Evolutionary conservation across 2,797 vertebrate genomes (phyloP).

Genomic region (Melanotaenia maccullochi): DNA sequence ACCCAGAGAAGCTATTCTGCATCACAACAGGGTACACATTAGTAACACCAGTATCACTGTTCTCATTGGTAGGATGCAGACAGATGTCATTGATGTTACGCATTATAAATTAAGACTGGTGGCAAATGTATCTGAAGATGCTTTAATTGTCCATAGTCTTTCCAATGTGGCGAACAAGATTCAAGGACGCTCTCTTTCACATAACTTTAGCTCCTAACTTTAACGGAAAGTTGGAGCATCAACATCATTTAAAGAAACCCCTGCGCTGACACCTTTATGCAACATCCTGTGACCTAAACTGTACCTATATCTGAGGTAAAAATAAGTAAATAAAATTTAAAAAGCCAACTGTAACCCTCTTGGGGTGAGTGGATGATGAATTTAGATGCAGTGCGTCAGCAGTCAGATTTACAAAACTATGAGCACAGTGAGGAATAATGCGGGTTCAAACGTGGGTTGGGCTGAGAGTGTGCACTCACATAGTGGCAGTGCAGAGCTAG

Average conservation of each 20-base stretch:
- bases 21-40: conserved; percentile 68
- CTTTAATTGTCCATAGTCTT: conserved; percentile 22
- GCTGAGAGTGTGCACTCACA: conserved; percentile 34
- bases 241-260: conserved; percentile 15
- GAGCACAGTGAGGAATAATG: conserved; percentile 53
- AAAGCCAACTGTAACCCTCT: conserved; percentile 45
- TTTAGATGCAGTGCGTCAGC: conserved; percentile 74
- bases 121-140: conserved; percentile 26
- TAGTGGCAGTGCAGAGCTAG: conserved; percentile 49
- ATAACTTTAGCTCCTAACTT: conserved; percentile 33
- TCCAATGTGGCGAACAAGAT: background rate
- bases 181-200: background rate
- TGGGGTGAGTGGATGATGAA: conserved; percentile 56
- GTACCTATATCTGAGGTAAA: conserved; percentile 21
- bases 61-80: conserved; percentile 60
- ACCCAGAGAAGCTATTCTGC: conserved; percentile 55
- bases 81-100: conserved; percentile 52
- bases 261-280: background rate
- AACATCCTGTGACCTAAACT: conserved; percentile 16
- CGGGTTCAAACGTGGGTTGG: conserved; percentile 62
- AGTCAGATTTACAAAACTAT: conserved; percentile 66
- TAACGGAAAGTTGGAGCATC: conserved; percentile 26
- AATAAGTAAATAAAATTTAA: conserved; percentile 8
- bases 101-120: conserved; percentile 42
- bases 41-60: conserved; percentile 39